phyloP scores from a whole-genome alignment of 2,113 vertebrate species.

The Strix aluco region DNA sequence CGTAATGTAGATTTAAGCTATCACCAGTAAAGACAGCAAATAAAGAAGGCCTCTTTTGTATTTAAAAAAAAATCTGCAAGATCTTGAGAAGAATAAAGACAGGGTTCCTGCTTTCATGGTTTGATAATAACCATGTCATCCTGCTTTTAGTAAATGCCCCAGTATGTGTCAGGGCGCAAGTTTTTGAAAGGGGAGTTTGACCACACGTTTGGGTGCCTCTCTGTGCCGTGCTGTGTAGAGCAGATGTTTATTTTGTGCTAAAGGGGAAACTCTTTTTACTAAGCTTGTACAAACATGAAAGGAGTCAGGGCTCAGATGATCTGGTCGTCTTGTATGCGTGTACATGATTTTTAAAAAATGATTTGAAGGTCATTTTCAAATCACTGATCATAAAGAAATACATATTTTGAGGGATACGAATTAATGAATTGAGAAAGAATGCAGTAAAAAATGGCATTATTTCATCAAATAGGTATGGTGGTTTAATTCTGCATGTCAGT shows the following conservation, averaged over 20 bases:
- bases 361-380: conserved; percentile 79
- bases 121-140: conserved; percentile 87
- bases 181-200: conserved; percentile 86
- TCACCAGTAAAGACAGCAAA: conserved; percentile 81
- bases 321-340: conserved; percentile 82
- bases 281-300: conserved; percentile 87
- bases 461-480: conserved; percentile 84
- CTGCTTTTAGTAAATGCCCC: conserved; percentile 85
- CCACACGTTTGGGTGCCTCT: conserved; percentile 83
- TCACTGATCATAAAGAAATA: conserved; percentile 70
- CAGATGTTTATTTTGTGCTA: conserved; percentile 91
- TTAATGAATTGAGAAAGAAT: conserved; percentile 78
- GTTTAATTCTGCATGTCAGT: conserved; percentile 85
- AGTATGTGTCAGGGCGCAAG: conserved; percentile 82
- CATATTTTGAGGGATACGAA: conserved; percentile 71
- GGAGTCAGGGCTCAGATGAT: conserved; percentile 86
- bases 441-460: conserved; percentile 81
- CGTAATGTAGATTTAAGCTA: conserved; percentile 86
- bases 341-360: conserved; percentile 74
- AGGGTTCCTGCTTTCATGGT: conserved; percentile 81
- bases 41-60: conserved; percentile 83
- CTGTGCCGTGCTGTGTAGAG: conserved; percentile 83
- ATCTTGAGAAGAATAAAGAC: conserved; percentile 84
- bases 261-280: conserved; percentile 86
- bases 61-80: conserved; percentile 80